These are phyloP conservation scores for Dorcus parallelipipedus DNA, from an alignment of 2,888 invertebrate species.

Conservation along the genomic window DNA sequence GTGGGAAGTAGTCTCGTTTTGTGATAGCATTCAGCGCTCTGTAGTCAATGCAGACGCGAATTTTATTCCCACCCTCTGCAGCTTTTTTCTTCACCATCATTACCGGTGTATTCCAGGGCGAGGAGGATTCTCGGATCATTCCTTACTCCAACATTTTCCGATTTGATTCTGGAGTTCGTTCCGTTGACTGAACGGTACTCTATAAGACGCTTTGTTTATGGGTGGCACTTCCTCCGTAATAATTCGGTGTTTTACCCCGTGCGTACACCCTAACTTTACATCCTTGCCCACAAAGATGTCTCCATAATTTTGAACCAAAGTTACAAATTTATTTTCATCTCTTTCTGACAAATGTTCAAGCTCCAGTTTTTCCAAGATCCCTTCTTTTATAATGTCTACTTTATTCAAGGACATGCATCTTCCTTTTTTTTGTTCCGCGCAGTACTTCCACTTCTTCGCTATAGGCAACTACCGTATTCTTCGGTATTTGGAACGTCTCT, in stretches of 20 bases:
- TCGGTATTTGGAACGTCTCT: too few relatives aligned
- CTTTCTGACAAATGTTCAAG: too few relatives aligned
- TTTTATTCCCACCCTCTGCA: conserved; percentile 8
- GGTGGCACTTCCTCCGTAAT: conserved; percentile 14
- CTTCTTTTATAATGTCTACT: too few relatives aligned
- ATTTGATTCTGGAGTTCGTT: conserved; percentile 17
- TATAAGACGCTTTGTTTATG: conserved; percentile 17
- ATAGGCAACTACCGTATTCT: too few relatives aligned
- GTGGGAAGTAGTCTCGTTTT: too few relatives aligned
- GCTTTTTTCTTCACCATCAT: conserved; percentile 23
- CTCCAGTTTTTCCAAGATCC: too few relatives aligned
- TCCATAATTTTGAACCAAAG: not conserved
- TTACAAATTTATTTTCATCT: not conserved
- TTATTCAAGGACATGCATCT: too few relatives aligned
- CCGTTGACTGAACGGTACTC: conserved; percentile 13
- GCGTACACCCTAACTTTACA: too few relatives aligned
- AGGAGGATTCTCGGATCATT: conserved; percentile 21
- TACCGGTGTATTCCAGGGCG: conserved; percentile 26
- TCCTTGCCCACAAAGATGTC: conserved; percentile 1
- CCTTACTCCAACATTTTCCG: conserved; percentile 23
- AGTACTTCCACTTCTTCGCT: too few relatives aligned
- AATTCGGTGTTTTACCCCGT: conserved; percentile 5
- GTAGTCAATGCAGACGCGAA: conserved; percentile 15
- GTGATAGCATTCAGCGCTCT: too few relatives aligned
- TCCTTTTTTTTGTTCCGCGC: too few relatives aligned